Evolutionary conservation across 2,797 vertebrate genomes (phyloP).

Genomic region (Gymnodraco acuticeps): DNA sequence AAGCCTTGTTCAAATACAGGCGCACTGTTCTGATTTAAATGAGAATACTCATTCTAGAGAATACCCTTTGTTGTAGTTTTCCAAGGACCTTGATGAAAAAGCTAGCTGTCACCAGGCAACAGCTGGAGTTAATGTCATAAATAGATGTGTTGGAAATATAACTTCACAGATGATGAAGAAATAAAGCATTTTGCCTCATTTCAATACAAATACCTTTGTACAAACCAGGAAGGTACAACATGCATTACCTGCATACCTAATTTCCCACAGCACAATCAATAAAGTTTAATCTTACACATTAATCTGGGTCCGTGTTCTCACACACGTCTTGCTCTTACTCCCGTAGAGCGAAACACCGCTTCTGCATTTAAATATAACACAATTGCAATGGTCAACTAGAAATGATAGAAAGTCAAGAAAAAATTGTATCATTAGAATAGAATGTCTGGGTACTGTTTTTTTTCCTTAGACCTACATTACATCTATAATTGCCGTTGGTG

Average conservation of each 20-base stretch:
- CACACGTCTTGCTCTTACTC: slow-evolving; percentile 18
- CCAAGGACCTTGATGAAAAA: slow-evolving; percentile 63
- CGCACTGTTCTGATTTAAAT: slow-evolving; percentile 81
- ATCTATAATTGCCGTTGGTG: slow-evolving; percentile 40
- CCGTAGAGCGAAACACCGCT: slow-evolving; percentile 4
- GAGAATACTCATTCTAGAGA: too few relatives aligned
- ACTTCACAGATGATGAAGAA: slow-evolving; percentile 42
- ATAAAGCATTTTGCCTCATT: slow-evolving; percentile 36
- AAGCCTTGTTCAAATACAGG: slow-evolving; percentile 85
- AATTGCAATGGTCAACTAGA: slow-evolving; percentile 12
- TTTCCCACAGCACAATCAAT: slow-evolving; percentile 24
- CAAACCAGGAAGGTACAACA: slow-evolving; percentile 7
- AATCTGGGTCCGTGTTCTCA: slow-evolving; percentile 20
- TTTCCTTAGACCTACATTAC: slow-evolving; percentile 38
- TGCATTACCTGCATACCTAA: slow-evolving; percentile 28
- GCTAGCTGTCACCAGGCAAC: slow-evolving; percentile 63
- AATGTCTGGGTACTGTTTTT: fast-evolving
- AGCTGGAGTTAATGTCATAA: slow-evolving; percentile 45
- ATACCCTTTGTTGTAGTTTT: slow-evolving; percentile 57
- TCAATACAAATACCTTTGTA: slow-evolving; percentile 41
- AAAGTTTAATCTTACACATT: slow-evolving; percentile 4
- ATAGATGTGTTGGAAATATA: slow-evolving; percentile 38
- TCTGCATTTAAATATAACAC: slow-evolving; percentile 24
- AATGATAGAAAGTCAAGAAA: neutral
- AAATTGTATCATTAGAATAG: neutral